phyloP scores from a whole-genome alignment of 2,888 invertebrate species.

The Limnephilus lunatus region DNA sequence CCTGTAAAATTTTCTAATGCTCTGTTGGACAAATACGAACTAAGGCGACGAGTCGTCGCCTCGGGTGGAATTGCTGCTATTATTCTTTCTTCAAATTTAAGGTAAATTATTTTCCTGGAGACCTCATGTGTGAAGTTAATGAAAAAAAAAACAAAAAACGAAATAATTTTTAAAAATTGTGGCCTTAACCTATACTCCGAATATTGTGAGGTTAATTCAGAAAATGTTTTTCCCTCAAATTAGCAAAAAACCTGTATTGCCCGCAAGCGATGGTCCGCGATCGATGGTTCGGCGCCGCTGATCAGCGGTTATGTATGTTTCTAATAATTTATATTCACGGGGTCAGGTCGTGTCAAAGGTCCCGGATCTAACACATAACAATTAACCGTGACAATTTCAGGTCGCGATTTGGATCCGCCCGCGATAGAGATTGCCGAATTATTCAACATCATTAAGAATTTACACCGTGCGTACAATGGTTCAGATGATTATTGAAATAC shows the following conservation, averaged over 20 bases:
- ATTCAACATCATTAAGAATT: slow-evolving; percentile 14
- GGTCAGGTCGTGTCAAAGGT: slow-evolving; percentile 50
- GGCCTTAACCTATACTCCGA: too few relatives aligned
- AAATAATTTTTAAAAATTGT: too few relatives aligned
- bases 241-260: neutral
- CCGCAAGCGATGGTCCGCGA: neutral
- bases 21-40: too few relatives aligned
- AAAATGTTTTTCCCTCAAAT: neutral
- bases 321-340: slow-evolving; percentile 65
- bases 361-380: slow-evolving; percentile 47
- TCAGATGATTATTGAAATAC: neutral
- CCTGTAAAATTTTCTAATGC: too few relatives aligned
- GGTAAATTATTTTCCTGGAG: too few relatives aligned
- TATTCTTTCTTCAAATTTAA: too few relatives aligned
- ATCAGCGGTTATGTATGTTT: slow-evolving; percentile 54
- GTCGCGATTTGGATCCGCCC: slow-evolving; percentile 21
- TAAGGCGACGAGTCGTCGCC: too few relatives aligned
- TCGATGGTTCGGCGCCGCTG: neutral
- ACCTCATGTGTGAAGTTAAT: too few relatives aligned
- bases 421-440: neutral
- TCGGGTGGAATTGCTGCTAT: too few relatives aligned
- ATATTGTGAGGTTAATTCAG: too few relatives aligned
- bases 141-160: too few relatives aligned
- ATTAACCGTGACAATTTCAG: slow-evolving; percentile 60
- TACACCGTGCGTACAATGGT: neutral